Conservation (phyloP, 1,140 invertebrate genomes). For the Meloidogyne floridensis region DNA sequence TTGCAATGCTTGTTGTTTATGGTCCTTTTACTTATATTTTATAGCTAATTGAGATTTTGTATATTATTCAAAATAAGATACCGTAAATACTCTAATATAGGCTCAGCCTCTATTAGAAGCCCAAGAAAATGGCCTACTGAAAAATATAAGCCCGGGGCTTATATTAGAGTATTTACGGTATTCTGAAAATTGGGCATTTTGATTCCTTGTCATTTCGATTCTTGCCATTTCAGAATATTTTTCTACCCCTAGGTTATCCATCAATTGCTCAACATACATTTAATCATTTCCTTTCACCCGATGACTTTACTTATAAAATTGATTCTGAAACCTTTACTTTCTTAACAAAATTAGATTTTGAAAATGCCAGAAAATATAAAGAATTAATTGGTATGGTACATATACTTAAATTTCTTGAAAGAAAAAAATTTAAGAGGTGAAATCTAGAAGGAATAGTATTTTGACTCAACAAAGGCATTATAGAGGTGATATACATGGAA, state of each 20-base stretch:
- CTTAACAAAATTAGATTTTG: slow-evolving; percentile 58
- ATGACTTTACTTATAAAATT: background rate
- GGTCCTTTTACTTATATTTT: background rate
- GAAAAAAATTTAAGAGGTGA: slow-evolving; percentile 12
- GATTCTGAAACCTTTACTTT: slow-evolving; percentile 23
- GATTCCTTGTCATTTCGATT: too few relatives aligned
- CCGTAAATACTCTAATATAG: too few relatives aligned
- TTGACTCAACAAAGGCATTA: slow-evolving; percentile 15
- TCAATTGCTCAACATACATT: background rate
- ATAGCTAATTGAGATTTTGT: too few relatives aligned
- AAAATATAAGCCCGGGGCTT: too few relatives aligned
- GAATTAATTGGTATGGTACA: slow-evolving; percentile 36
- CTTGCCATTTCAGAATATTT: background rate
- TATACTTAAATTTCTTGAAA: background rate
- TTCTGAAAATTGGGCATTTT: background rate
- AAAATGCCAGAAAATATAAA: slow-evolving; percentile 56
- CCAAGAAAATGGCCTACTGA: too few relatives aligned
- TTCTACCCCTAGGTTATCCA: background rate
- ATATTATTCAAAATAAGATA: too few relatives aligned
- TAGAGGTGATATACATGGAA: slow-evolving; percentile 50
- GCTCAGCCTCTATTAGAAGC: too few relatives aligned
- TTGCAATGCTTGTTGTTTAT: background rate
- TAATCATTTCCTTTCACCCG: background rate
- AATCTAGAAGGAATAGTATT: slow-evolving; percentile 21
- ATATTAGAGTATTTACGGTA: background rate